A percentile compares a stretch with the other conserved stretches of the same genome.
Evolutionary conservation across 2,797 vertebrate species (phyloP).

Genomic region (Acanthurus tractus): DNA sequence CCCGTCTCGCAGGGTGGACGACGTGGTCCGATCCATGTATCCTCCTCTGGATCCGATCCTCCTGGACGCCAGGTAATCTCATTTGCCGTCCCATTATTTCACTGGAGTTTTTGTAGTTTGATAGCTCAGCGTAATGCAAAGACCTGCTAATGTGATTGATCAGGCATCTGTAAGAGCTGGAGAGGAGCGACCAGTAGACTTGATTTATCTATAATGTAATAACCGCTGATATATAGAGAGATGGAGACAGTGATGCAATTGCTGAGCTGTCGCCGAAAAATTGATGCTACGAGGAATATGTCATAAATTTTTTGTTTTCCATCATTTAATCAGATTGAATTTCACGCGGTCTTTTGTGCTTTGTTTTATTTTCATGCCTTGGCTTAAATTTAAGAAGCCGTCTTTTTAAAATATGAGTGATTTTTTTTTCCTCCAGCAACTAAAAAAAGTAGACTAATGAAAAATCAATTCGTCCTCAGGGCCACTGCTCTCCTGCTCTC

Average conservation of each 20-base stretch:
- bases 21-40: conserved; percentile 97
- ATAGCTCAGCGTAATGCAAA: not conserved
- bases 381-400: not conserved
- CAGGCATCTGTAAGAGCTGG: not conserved
- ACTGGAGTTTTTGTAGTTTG: not conserved
- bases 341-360: not conserved
- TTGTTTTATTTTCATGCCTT: not conserved
- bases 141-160: conserved; percentile 16
- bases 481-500: conserved; percentile 94
- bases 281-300: not conserved
- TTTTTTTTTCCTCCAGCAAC: conserved; percentile 13
- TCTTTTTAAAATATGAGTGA: not conserved
- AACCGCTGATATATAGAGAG: not conserved
- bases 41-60: conserved; percentile 96
- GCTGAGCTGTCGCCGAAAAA: conserved; percentile 8
- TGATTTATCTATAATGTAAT: conserved; percentile 28
- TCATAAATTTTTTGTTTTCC: not conserved
- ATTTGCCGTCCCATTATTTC: conserved; percentile 7
- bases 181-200: conserved; percentile 1
- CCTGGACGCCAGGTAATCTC: conserved; percentile 92
- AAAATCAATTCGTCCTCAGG: conserved; percentile 71
- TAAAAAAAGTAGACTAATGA: not conserved
- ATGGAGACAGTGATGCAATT: conserved; percentile 7
- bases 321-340: conserved; percentile 7
- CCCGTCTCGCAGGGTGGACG: conserved; percentile 89